Base-by-base conservation (phyloP, 2,797 vertebrate species). In the Percopsis omiscomaycus region DNA sequence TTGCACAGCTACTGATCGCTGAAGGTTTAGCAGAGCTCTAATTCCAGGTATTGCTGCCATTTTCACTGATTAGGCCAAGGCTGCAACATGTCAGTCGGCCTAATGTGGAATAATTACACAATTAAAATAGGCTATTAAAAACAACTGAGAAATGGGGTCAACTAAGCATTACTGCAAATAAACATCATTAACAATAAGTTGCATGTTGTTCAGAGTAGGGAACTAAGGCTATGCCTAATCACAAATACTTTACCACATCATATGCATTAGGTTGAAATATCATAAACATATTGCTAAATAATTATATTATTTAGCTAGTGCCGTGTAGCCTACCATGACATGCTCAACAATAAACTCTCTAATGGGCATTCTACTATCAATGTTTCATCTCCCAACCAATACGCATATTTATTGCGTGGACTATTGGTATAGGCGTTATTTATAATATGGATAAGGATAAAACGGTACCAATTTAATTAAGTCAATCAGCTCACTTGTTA, bases 11-110 rank as follows among this genome's bases (percentile, higher is more conserved):
- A 60, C 45, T 0, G 50, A 66, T 11, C 14, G 71, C 16, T 65
- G 59, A 16, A 86, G 53, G 30, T 55, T 2, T 3, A 82, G 9
- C 32, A 88, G 15, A 30, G 63, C 51, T 58, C 61, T 79, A 22
- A 71, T 1, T 54, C 61, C 14, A 50, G 28, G 10, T 37, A 64
- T 32, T 46, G 67, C 58, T 28, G 82, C 80, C 88, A 91, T 90
- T 22, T 66, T 71, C 54, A 64, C 14, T 37, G 10, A 59, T 16
- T 16, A 55, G 0, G 29, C 22, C 3, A 3, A 28, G 13, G 13
- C 12, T 16, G 42, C 4, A 4, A 53, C 22, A 49, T 28, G 45
- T 28, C 11, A 11, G 42, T 46, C 4, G 27, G 67, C 37, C 68
- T 84, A 14, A 30, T 61, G 54, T 4, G 61, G 44, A 3, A 68